Base-by-base conservation (phyloP, 1,140 invertebrate species). In the Drosophila suzukii region DNA sequence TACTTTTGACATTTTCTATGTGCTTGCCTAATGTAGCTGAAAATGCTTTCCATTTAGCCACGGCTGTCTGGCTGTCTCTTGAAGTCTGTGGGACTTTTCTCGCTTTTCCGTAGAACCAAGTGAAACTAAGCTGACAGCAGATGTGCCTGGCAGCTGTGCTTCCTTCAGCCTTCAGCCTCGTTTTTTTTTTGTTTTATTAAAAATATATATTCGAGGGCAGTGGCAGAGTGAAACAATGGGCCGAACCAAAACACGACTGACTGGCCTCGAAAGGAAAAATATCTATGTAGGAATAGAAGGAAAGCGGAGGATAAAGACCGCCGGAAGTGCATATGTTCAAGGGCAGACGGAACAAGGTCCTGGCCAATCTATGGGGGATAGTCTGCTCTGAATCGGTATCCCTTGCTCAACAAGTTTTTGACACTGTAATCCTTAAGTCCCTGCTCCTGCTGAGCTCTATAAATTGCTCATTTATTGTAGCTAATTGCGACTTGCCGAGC, bases 391-490 rank as follows among this genome's bases (percentile, higher is more conserved):
- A 43, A 12, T 57, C 53, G 24, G 30, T 32, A 11, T 43, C 20
- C 11, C 17, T 54, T 61, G 63, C 46, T 68, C 61, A 68, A 68
- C 65, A 65, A 65, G 39, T 51, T 41, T 41, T 58, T 58, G 15
- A 53, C 43, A 10, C 57, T 57, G 71, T 78, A 67, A 81, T 70
- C 56, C 60, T 44, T 32, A 7, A n/a, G 24, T n/a, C 43, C 30
- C 54, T 8, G 2, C 46, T 10, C 6, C 24, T 41, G 7, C 39
- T 43, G 15, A 61, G 59, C 62, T 75, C 75, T 44, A 71, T 84
- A 89, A 92, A 92, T 83, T 92, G 91, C 59, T 92, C 91, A 92
- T 92, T 92, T 92, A 92, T 91, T 92, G 84, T 75, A 81, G 91
- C 91, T 92, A 92, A 92, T 92, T 92, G 91, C 72, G 77, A 91